Evolutionary conservation across 2,113 vertebrate genomes (phyloP).

Genomic region (Psilopogon haemacephalus): DNA sequence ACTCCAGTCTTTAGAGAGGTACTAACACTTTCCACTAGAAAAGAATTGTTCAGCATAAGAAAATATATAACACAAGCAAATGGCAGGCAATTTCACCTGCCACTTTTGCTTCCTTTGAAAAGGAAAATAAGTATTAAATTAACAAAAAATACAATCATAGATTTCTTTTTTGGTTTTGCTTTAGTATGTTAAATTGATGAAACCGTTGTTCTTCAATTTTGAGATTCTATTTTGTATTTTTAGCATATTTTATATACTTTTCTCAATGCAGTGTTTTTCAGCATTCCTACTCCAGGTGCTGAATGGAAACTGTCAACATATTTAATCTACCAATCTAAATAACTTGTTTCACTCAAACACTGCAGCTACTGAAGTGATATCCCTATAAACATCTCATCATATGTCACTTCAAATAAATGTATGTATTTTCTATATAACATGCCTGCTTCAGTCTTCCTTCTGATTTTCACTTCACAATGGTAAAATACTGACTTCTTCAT

Average conservation of each 20-base stretch:
- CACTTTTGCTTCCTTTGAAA: not conserved
- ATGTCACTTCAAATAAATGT: not conserved
- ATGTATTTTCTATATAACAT: rapidly evolving
- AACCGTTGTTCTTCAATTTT: not conserved
- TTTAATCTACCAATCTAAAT: not conserved
- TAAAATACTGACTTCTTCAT: not conserved
- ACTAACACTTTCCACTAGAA: not conserved
- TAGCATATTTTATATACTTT: not conserved
- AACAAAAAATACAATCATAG: not conserved
- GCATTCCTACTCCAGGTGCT: not conserved
- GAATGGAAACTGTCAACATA: not conserved
- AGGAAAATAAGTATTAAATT: not conserved
- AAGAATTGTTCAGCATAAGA: not conserved
- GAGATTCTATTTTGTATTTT: not conserved
- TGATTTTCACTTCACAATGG: not conserved
- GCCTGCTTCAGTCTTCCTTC: not conserved
- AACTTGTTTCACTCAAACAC: not conserved
- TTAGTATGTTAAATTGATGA: too few relatives aligned
- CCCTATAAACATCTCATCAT: not conserved
- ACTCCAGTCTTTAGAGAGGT: not conserved
- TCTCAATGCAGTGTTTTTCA: not conserved
- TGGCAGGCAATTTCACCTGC: not conserved
- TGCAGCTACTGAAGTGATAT: not conserved
- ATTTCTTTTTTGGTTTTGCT: too few relatives aligned
- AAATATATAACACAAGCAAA: not conserved